A percentile compares a stretch with the other conserved stretches of the same genome.
Evolutionary conservation across 1,140 invertebrate genomes (phyloP).

Genomic region (Atta texana): DNA sequence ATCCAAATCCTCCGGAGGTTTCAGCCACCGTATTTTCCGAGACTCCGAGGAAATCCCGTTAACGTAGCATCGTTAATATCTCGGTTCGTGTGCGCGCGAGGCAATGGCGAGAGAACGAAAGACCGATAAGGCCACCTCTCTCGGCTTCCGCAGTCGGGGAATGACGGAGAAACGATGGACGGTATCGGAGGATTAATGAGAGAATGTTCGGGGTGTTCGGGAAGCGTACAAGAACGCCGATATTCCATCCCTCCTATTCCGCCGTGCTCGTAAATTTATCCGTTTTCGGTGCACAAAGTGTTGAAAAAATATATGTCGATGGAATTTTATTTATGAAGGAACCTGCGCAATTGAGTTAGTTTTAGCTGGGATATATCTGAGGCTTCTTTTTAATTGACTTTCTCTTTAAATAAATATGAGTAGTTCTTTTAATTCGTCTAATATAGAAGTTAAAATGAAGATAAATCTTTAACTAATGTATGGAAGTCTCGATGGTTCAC

Average conservation of each 20-base stretch:
- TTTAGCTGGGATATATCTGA: background rate
- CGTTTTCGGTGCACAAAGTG: slow-evolving; percentile 27
- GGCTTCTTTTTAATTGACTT: background rate
- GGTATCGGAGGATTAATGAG: slow-evolving; percentile 76
- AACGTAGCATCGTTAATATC: slow-evolving; percentile 79
- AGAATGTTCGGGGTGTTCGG: slow-evolving; percentile 66
- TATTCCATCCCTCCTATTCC: slow-evolving; percentile 13
- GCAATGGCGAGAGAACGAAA: slow-evolving; percentile 35
- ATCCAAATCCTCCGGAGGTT: slow-evolving; percentile 76
- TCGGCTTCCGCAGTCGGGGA: slow-evolving; percentile 58
- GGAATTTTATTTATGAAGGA: slow-evolving; percentile 32
- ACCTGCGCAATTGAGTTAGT: background rate
- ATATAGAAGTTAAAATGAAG: background rate
- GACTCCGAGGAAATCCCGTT: slow-evolving; percentile 79
- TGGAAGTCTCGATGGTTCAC: background rate
- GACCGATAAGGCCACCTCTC: slow-evolving; percentile 66
- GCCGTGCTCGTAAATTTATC: slow-evolving; percentile 49
- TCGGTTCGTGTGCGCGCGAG: slow-evolving; percentile 63
- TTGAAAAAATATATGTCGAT: slow-evolving; percentile 36
- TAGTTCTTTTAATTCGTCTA: background rate
- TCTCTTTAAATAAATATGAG: background rate
- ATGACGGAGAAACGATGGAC: slow-evolving; percentile 56
- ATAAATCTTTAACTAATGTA: background rate
- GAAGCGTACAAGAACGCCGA: slow-evolving; percentile 45
- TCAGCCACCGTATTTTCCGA: slow-evolving; percentile 76